Evolutionary conservation across 2,113 vertebrate genomes (phyloP), one percentile per base, ranked within the genome.

Genomic region (Kryptolebias marmoratus): DNA sequence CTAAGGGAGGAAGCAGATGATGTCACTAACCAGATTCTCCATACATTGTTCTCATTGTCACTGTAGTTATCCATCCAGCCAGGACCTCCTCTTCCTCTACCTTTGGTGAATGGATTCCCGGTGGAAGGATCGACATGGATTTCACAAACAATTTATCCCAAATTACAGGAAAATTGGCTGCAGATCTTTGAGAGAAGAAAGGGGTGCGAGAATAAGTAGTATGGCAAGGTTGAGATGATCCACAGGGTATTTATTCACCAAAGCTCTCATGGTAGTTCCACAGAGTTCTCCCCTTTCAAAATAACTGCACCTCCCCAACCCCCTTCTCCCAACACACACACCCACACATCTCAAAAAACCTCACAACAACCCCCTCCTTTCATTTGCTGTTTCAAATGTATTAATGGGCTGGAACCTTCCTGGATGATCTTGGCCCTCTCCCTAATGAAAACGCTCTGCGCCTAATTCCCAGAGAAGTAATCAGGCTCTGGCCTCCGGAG

Each of bases 361-460:
- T 81, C 63, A 49, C 82, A 79, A 80, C 61, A 65, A 53, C 42
- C 82, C 79, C 77, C 74, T 54, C 84, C 87, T 85, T 92, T 92
- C 88, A 92, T 92, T 92, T 67, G 82, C 85, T 89, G 91, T 94
- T 94, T 94, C 91, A 93, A 94, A 94, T 92, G 90, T 93, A 93
- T 93, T 94, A 94, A 94, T 94, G 94, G 91, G 88, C 93, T 90
- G 92, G 91, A 94, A 94, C 93, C 91, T 92, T 93, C 91, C 91
- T 88, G 91, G 87, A 92, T 91, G 92, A 94, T 93, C 93, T 91
- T 91, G 92, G 93, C 91, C 91, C 90, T 93, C 87, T 91, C 83
- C 86, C 90, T 94, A 94, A 94, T 94, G 93, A 93, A 93, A 94
- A 92, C 90, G 85, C 82, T 87, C 86, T 94, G 94, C 67, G 84